A percentile compares a stretch with the other conserved stretches of the same genome.
phyloP scores from a whole-genome alignment of 2,113 vertebrate genomes.

The Alces alces region DNA sequence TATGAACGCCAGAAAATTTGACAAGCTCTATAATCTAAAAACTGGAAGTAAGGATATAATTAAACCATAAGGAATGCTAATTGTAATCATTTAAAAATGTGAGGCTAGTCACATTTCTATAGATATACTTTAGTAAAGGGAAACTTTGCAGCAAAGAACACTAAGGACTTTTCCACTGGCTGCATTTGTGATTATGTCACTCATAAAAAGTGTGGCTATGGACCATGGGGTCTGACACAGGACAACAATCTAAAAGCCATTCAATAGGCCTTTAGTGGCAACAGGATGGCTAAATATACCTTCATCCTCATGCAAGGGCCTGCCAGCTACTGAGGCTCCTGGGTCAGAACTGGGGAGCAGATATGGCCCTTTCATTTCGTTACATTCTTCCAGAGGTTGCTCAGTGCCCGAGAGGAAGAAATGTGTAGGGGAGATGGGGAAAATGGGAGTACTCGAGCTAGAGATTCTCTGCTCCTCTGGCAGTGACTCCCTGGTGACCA shows the following conservation, averaged over 20 bases:
- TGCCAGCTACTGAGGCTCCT: neutral
- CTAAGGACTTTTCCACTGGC: neutral
- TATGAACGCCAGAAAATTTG: constrained; percentile 21
- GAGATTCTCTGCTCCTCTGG: neutral
- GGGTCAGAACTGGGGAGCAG: neutral
- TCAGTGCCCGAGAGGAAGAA: neutral
- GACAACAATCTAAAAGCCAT: neutral
- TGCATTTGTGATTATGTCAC: neutral
- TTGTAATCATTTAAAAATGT: constrained; percentile 40
- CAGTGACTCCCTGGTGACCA: neutral
- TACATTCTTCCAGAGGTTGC: neutral
- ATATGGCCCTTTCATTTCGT: neutral
- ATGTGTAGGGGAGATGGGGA: neutral
- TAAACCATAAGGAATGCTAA: constrained; percentile 51
- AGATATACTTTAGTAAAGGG: neutral
- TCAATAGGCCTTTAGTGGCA: neutral
- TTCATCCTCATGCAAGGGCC: neutral
- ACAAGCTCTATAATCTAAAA: constrained; percentile 58
- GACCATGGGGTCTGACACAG: neutral
- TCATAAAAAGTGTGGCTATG: rapidly evolving
- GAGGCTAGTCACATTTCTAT: neutral
- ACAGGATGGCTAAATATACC: neutral
- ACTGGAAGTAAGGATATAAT: constrained; percentile 55
- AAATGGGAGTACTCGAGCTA: neutral
- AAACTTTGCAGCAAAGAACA: neutral